Conservation (phyloP, 2,113 vertebrate genomes). For the Sturnus vulgaris region DNA sequence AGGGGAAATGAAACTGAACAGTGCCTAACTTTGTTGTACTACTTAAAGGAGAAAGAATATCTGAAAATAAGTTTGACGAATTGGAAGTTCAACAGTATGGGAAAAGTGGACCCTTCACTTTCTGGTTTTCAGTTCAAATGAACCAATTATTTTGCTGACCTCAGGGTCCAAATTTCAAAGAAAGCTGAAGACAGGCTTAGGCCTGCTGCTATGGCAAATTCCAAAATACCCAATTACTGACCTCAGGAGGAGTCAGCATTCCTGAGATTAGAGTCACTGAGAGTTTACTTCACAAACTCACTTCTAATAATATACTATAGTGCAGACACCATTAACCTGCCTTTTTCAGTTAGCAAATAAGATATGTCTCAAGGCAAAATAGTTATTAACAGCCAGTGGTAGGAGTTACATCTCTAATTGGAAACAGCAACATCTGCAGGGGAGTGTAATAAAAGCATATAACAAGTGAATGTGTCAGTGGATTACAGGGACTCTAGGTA, state of each 20-base stretch:
- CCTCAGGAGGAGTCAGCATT: constrained; percentile 84
- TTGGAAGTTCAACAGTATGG: constrained; percentile 10
- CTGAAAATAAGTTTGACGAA: constrained; percentile 45
- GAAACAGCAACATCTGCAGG: constrained; percentile 74
- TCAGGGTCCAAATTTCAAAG: constrained; percentile 79
- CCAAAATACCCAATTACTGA: constrained; percentile 83
- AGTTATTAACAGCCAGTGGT: constrained; percentile 74
- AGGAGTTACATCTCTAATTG: constrained; percentile 76
- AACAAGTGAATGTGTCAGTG: constrained; percentile 29
- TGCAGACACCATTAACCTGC: constrained; percentile 79
- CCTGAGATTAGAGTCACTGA: constrained; percentile 83
- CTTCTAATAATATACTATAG: constrained; percentile 76
- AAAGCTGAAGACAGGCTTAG: constrained; percentile 81
- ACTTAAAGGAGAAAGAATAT: constrained; percentile 43
- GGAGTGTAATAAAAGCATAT: constrained; percentile 59
- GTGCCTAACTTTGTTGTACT: constrained; percentile 23
- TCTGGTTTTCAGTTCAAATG: constrained; percentile 70
- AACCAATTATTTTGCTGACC: constrained; percentile 79
- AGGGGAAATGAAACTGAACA: constrained; percentile 32
- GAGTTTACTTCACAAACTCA: constrained; percentile 83
- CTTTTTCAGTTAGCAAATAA: constrained; percentile 78
- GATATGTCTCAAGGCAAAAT: constrained; percentile 73
- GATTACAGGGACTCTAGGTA: constrained; percentile 9
- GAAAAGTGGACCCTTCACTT: constrained; percentile 63
- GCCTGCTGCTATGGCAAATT: constrained; percentile 80